Evolutionary conservation across 35 echinoderm and acorn worm species (phyloP), one percentile per base, ranked within the genome.

Genomic region (Amphiura filiformis): DNA sequence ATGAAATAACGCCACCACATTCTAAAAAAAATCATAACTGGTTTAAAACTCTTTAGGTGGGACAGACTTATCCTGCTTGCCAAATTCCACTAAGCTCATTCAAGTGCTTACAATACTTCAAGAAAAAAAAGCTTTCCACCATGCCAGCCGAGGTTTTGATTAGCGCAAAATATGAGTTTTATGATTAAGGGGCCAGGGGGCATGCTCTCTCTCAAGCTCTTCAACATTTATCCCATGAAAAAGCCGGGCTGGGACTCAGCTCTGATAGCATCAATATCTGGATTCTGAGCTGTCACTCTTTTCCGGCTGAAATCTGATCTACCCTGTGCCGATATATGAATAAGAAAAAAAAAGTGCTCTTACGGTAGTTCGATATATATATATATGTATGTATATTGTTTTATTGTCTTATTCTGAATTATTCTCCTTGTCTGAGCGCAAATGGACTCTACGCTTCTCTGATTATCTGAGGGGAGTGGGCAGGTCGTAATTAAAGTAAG

Each of bases 111-210:
- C 26, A 26, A n/a, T 70, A 70, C 61, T 70, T 70, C 7, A 70
- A 26, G 17, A 26, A 26, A 70, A 70, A 70, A 70, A 70, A 70
- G 61, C 61, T 70, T n/a, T 70, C 26, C 28, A 47, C 41, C n/a
- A n/a, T 52, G 44, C 20, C 7, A 52, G 28, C 11, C 61, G 2
- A 70, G 41, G 41, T 70, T 70, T 30, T 70, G 61, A 70, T 70
- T 70, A 70, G 61, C 28, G 17, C 61, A 70, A 70, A 70, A 70
- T 70, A 70, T 70, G 61, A 70, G 9, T 70, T 70, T 70, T 70
- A 15, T 70, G 26, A 15, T 11, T 3, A n/a, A 26, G 61, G 28
- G 61, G 61, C 61, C 9, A n/a, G 3, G 28, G 61, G 61, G 11
- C 61, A 70, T 70, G 2, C 15, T 47, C 41, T 47, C 41, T n/a